Conservation (phyloP, 1,140 invertebrate genomes). For the Drosophila tsacasi region DNA sequence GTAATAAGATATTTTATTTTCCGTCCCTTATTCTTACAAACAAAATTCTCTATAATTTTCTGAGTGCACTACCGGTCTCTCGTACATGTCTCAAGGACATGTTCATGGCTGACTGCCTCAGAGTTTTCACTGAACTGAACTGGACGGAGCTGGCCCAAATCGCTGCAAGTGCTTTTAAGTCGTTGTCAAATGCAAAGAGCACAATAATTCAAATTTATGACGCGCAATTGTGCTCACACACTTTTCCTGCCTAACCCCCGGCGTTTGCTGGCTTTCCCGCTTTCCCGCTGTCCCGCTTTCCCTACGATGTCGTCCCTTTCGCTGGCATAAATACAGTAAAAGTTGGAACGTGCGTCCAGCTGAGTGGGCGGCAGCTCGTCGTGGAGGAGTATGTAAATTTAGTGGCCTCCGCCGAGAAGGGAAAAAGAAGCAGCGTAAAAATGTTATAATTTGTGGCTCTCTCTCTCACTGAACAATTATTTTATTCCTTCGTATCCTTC, state of each 20-base stretch:
- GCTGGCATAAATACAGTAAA: constrained; percentile 71
- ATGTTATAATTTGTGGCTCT: constrained; percentile 76
- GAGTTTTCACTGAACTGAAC: constrained; percentile 38
- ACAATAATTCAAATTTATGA: constrained; percentile 83
- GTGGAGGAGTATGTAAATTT: constrained; percentile 78
- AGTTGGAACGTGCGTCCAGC: constrained; percentile 70
- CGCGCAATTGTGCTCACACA: constrained; percentile 79
- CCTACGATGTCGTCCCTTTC: constrained; percentile 41
- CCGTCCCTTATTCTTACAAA: not conserved
- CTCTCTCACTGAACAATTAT: constrained; percentile 73
- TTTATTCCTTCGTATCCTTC: constrained; percentile 42
- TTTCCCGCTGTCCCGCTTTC: constrained; percentile 2
- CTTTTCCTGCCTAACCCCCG: constrained; percentile 27
- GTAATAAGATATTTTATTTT: not conserved
- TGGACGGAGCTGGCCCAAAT: constrained; percentile 72
- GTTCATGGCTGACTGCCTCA: constrained; percentile 63
- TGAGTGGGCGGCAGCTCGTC: constrained; percentile 60
- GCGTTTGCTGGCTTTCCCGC: constrained; percentile 1
- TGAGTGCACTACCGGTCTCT: constrained; percentile 21
- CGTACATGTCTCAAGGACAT: constrained; percentile 73
- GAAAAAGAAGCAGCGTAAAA: constrained; percentile 64
- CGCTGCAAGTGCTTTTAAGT: constrained; percentile 82
- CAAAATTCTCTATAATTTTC: too few relatives aligned
- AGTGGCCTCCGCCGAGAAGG: constrained; percentile 47
- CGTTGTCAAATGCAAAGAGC: constrained; percentile 82